A percentile compares a stretch with the other conserved stretches of the same genome.
phyloP scores from a whole-genome alignment of 2,888 invertebrate species.

The Peribatodes rhomboidaria region DNA sequence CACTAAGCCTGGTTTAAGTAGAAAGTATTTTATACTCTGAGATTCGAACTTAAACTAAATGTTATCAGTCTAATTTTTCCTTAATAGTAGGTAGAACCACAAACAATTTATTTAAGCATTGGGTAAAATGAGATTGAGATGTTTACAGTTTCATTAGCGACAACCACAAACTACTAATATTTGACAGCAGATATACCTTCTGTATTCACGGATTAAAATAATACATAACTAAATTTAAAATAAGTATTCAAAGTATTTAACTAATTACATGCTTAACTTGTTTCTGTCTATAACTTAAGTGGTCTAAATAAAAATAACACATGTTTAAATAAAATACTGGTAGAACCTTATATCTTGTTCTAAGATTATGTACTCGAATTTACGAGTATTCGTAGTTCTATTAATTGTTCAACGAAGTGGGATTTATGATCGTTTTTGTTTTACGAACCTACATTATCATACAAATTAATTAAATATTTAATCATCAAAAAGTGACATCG shows the following conservation, averaged over 20 bases:
- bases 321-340: not conserved
- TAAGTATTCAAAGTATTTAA: not conserved
- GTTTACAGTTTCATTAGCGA: not conserved
- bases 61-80: constrained; percentile 62
- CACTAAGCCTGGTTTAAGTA: too few relatives aligned
- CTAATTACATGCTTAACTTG: not conserved
- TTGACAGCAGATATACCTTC: not conserved
- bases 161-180: not conserved
- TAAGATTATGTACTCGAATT: too few relatives aligned
- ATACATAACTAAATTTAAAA: not conserved
- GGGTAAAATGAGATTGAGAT: not conserved
- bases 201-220: not conserved
- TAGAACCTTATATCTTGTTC: not conserved
- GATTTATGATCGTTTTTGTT: not conserved
- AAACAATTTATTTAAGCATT: not conserved
- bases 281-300: not conserved
- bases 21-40: constrained; percentile 54
- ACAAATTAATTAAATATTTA: not conserved
- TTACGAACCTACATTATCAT: too few relatives aligned
- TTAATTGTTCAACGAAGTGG: not conserved
- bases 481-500: not conserved
- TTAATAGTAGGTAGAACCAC: constrained; percentile 2
- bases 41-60: constrained; percentile 56
- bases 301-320: not conserved
- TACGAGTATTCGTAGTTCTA: not conserved